Base-by-base conservation (phyloP, 2,113 vertebrate species). In the Ancistrus triradiatus region DNA sequence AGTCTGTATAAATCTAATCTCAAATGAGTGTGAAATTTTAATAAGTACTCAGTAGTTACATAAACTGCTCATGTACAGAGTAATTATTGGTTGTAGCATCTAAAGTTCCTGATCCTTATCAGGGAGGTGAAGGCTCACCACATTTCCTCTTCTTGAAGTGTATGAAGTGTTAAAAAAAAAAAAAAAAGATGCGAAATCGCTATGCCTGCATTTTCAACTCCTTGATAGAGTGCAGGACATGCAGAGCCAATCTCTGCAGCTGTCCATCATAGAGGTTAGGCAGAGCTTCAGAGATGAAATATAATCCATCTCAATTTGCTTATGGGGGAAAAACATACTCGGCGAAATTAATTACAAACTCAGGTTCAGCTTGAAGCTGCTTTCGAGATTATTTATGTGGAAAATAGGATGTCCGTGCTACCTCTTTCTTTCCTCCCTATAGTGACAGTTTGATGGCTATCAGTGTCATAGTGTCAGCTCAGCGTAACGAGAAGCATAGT, bases 381-480 rank as follows among this genome's bases (percentile, higher is more conserved):
- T 72, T 67, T 66, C 60, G 66, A 72, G 76, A 75, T 82, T 79
- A 81, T 84, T 84, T 81, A 79, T 81, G 77, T 81, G 63, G 63
- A 61, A 69, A 82, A 76, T 63, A 68, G 17, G 38, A 67, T 64
- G 7, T 57, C 67, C 15, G 35, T 40, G 37, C 63, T 58, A 62
- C 51, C 53, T 63, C 70, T 42, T 59, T 69, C 66, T 57, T 52
- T 68, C 59, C 64, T 55, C 68, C n/a, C 17, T 66, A 24, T 73
- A 81, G 58, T 82, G 82, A 85, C 82, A 86, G 81, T 58, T 79
- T 82, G 77, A 83, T 81, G 78, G 73, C 61, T 77, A 79, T 82
- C 78, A 76, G 66, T 80, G 79, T 84, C 84, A 86, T 70, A 79
- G 76, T 74, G 77, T 75, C 78, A 75, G 68, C 14, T 69, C 80